A percentile compares a stretch with the other conserved stretches of the same genome.
Conservation (phyloP, 2,113 vertebrate genomes). For the Rafetus swinhoei region DNA sequence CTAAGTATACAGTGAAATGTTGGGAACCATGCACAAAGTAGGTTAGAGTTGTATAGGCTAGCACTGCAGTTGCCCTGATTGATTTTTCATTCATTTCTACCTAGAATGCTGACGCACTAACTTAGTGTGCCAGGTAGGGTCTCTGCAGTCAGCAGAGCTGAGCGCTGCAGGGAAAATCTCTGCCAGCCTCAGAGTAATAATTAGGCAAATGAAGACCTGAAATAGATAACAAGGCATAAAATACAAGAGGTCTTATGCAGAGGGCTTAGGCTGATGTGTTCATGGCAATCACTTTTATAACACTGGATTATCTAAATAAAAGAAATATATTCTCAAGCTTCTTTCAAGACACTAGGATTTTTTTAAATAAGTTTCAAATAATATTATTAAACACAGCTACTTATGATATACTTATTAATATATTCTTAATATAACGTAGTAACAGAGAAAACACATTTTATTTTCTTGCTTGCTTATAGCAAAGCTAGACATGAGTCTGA, state of each 20-base stretch:
- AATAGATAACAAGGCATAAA: slow-evolving; percentile 58
- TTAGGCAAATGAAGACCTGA: slow-evolving; percentile 79
- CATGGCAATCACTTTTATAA: background rate
- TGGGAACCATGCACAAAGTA: slow-evolving; percentile 71
- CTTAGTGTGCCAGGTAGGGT: slow-evolving; percentile 79
- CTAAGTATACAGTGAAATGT: slow-evolving; percentile 60
- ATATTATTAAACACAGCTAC: background rate
- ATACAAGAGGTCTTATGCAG: slow-evolving; percentile 12
- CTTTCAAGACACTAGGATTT: background rate
- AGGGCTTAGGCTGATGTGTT: background rate
- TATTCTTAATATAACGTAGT: background rate
- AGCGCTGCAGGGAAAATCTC: slow-evolving; percentile 77
- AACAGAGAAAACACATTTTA: background rate
- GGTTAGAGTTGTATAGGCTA: slow-evolving; percentile 71
- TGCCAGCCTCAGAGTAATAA: slow-evolving; percentile 75
- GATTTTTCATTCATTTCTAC: slow-evolving; percentile 88
- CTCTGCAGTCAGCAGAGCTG: slow-evolving; percentile 86
- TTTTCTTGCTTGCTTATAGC: background rate
- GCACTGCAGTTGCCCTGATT: slow-evolving; percentile 84
- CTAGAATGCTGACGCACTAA: slow-evolving; percentile 85
- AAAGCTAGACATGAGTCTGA: background rate
- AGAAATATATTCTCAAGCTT: slow-evolving; percentile 6
- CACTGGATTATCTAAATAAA: slow-evolving; percentile 18
- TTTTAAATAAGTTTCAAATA: background rate
- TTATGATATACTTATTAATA: background rate